Conservation (phyloP, 2,797 vertebrate genomes). For the Brachymystax lenok region DNA sequence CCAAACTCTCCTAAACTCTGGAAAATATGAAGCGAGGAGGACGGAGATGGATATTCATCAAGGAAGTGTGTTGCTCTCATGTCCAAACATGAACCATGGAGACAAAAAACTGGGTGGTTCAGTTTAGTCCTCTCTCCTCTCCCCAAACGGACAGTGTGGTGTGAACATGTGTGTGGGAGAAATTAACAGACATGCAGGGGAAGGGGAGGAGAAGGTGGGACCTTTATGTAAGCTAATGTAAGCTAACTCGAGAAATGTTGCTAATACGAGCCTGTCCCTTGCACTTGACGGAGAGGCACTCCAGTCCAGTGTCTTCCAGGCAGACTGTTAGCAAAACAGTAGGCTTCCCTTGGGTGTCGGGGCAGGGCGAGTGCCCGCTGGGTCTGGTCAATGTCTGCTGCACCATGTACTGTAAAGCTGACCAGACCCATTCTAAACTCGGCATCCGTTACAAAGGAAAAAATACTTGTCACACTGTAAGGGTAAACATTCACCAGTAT, state of each 20-base stretch:
- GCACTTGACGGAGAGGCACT: background rate
- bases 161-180: background rate
- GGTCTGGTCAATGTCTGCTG: background rate
- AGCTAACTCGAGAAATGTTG: background rate
- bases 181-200: background rate
- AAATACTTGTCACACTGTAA: background rate
- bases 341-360: background rate
- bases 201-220: background rate
- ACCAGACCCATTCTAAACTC: background rate
- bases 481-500: slow-evolving; percentile 2
- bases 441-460: background rate
- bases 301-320: background rate
- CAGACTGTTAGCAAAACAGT: background rate
- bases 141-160: background rate
- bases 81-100: slow-evolving; percentile 11
- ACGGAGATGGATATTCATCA: background rate
- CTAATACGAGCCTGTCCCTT: background rate
- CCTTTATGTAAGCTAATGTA: background rate
- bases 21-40: slow-evolving; percentile 18
- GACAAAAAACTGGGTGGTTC: slow-evolving; percentile 1
- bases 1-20: slow-evolving; percentile 18
- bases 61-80: background rate
- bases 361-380: background rate
- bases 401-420: background rate
- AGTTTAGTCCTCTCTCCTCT: background rate